These are phyloP conservation scores for Aproaerema taeniolella DNA, from an alignment of 2,888 invertebrate genomes.

Conservation along the genomic window DNA sequence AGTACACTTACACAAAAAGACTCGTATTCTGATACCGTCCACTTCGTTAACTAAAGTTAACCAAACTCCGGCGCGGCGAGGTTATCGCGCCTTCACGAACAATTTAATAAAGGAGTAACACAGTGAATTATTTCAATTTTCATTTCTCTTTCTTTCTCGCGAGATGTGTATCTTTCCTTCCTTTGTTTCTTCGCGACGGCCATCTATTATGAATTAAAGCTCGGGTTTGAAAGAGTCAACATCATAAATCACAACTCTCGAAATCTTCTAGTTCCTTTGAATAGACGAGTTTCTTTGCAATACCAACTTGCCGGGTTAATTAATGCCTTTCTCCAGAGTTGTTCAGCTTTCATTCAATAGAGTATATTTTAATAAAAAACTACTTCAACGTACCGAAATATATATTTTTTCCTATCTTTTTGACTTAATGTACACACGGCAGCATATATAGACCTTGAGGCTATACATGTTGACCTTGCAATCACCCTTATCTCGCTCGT, in stretches of 20 bases:
- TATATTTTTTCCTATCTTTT: no score
- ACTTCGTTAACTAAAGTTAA: constrained; percentile 11
- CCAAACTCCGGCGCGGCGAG: constrained; percentile 6
- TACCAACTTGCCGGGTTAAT: constrained; percentile 2
- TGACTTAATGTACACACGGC: no score
- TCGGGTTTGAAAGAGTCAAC: constrained; percentile 9
- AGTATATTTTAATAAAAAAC: background rate
- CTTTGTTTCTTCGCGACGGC: constrained; percentile 12
- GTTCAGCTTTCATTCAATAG: background rate
- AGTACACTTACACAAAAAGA: no score
- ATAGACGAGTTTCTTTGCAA: constrained; percentile 2
- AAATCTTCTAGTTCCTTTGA: constrained; percentile 6
- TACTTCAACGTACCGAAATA: background rate
- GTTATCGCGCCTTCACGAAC: constrained; percentile 19
- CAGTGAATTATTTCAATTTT: constrained; percentile 45
- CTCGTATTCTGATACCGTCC: no score
- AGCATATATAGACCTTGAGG: no score
- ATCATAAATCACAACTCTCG: constrained; percentile 8
- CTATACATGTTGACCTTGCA: no score
- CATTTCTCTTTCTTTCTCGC: constrained; percentile 11
- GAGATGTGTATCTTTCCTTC: constrained; percentile 11
- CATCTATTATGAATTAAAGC: constrained; percentile 14
- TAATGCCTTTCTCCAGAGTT: background rate
- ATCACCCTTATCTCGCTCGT: no score
- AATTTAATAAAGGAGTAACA: constrained; percentile 69